Conservation (phyloP, 2,113 vertebrate species). For the Bufo bufo region DNA sequence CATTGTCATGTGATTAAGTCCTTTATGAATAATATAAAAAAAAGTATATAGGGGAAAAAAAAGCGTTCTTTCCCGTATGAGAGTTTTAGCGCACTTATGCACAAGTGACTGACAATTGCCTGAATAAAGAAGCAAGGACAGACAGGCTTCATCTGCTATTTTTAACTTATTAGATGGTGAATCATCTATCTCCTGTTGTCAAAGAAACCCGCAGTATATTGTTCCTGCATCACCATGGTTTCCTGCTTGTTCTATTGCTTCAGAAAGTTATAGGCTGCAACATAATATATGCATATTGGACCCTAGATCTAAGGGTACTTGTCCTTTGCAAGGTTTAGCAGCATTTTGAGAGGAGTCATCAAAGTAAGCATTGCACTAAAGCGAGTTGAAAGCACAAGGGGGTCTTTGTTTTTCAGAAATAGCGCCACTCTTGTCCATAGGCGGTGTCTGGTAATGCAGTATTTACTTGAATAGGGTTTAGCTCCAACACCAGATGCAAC, state of each 20-base stretch:
- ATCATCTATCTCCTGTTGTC: slow-evolving; percentile 52
- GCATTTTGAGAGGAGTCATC: not conserved
- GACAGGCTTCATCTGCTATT: slow-evolving; percentile 24
- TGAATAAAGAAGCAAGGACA: slow-evolving; percentile 44
- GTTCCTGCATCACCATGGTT: slow-evolving; percentile 48
- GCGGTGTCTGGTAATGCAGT: no score
- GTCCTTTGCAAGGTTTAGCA: not conserved
- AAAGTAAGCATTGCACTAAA: not conserved
- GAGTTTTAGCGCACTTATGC: not conserved
- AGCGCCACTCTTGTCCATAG: no score
- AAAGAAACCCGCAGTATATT: slow-evolving; percentile 49
- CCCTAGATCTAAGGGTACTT: not conserved
- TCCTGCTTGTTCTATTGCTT: slow-evolving; percentile 4
- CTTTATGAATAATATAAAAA: not conserved
- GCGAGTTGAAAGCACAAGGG: no score
- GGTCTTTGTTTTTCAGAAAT: no score
- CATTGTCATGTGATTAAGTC: not conserved
- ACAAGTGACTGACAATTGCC: slow-evolving; percentile 35
- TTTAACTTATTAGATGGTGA: slow-evolving; percentile 30
- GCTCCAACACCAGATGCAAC: no score
- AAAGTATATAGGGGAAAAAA: not conserved
- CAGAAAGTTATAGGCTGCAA: not conserved
- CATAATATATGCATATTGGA: not conserved
- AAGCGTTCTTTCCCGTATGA: not conserved
- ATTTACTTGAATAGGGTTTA: no score